Conservation (phyloP, 2,888 invertebrate genomes). For the Philopedon plagiatum region DNA sequence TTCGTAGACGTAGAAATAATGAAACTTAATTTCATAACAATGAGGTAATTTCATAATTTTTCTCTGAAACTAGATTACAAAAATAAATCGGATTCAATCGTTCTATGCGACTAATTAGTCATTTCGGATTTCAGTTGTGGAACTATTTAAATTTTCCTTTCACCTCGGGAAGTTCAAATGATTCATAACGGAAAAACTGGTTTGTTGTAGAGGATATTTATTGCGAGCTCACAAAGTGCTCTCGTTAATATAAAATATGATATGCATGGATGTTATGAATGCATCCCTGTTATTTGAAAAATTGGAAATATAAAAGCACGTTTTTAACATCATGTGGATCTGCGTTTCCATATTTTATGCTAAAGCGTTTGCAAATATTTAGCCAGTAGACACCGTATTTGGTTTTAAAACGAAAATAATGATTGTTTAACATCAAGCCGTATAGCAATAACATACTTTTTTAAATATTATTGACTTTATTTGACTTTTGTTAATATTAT, state of each 20-base stretch:
- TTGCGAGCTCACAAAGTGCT: slow-evolving; percentile 5
- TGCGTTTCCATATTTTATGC: background rate
- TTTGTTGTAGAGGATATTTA: slow-evolving; percentile 13
- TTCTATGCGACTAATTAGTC: slow-evolving; percentile 23
- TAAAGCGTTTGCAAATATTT: background rate
- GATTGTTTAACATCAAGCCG: background rate
- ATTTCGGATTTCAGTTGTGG: slow-evolving; percentile 23
- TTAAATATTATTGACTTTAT: no score
- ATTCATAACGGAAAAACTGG: slow-evolving; percentile 8
- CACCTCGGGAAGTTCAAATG: slow-evolving; percentile 1
- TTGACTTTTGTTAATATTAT: no score
- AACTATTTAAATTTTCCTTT: slow-evolving; percentile 14
- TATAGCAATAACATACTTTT: no score
- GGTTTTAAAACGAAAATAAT: background rate
- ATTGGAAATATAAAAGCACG: background rate
- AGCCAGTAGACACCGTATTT: background rate
- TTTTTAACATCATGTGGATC: slow-evolving; percentile 3
- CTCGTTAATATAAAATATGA: slow-evolving; percentile 10
- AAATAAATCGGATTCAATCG: slow-evolving; percentile 12
- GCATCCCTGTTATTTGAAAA: slow-evolving; percentile 9
- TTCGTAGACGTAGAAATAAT: no score
- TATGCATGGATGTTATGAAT: slow-evolving; percentile 1
- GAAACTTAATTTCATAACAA: no score
- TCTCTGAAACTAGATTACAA: no score
- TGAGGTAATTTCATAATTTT: no score